Evolutionary conservation across 2,888 invertebrate species (phyloP), one percentile per base, ranked within the genome.

Genomic region (Volucella zonaria): DNA sequence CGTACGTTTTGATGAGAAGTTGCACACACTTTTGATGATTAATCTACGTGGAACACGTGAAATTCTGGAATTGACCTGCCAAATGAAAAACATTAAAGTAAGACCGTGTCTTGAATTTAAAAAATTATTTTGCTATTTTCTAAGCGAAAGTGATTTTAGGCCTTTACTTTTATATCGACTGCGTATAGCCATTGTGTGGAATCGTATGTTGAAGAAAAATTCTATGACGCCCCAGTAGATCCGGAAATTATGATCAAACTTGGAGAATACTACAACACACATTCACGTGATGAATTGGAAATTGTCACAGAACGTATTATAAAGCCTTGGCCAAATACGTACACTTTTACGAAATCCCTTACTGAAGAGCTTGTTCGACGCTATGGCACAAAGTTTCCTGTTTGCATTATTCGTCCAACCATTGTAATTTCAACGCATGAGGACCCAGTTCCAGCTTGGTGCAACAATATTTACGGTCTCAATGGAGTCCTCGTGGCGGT

Each of bases 31-130:
- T 12, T 42, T 88, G 12, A 67, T 87, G 42, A 75, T 71, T 3
- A 89, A 89, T 64, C 64, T 89, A n/a, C 86, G 88, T 14, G 89
- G 88, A 23, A 89, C 89, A 4, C 83, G 87, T 8, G 89, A 89
- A 67, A 52, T 89, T 12, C 82, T 88, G 1, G 74, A 76, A 12
- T 56, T 89, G 3, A 67, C 87, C 0, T 66, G 82, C 14, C 71
- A 78, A 42, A 89, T 88, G 61, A 87, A 87, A 40, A 87, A 88
- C n/a, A 75, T 88, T 9, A 54, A 88, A 77, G 88, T 87, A 71
- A 64, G n/a, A 3, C 18, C 10, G 2, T 1, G 11, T 38, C n/a
- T 15, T 43, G 9, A 47, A 9, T 2, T 43, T 9, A 1, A 23
- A 23, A 23, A 14, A 9, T 12, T 2, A 14, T 38, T 8, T 40